These are phyloP conservation scores for Ascidia mentula DNA, from an alignment of 23 tunicate species.

Conservation along the genomic window DNA sequence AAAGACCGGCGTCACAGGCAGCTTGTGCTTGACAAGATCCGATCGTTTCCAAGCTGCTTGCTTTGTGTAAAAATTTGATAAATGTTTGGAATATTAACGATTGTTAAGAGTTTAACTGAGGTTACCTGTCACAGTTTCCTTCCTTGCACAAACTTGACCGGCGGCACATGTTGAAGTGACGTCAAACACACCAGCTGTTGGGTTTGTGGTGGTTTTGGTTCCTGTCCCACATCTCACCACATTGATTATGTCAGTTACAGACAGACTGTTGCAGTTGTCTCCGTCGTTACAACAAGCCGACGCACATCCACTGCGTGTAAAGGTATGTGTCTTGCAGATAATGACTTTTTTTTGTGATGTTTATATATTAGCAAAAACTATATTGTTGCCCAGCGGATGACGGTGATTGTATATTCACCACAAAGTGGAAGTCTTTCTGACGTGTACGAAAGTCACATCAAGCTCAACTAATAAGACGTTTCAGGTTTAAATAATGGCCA, in stretches of 20 bases:
- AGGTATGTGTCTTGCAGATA: too few species aligned
- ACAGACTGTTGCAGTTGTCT: not conserved
- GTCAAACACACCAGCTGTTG: not conserved
- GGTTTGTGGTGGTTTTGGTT: not conserved
- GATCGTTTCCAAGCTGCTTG: not conserved
- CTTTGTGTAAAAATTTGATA: too few species aligned
- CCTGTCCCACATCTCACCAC: not conserved
- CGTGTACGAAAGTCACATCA: too few species aligned
- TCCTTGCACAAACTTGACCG: not conserved
- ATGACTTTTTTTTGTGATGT: too few species aligned
- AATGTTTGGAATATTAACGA: too few species aligned
- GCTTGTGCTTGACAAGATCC: constrained; percentile 1
- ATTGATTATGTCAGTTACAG: not conserved
- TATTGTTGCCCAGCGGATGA: too few species aligned
- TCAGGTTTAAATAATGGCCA: too few species aligned
- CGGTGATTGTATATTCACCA: too few species aligned
- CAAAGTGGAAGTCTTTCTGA: too few species aligned
- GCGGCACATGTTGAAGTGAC: not conserved
- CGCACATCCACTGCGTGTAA: not conserved
- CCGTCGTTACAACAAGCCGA: not conserved
- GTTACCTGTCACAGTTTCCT: not conserved
- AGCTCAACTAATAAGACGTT: too few species aligned
- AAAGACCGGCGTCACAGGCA: not conserved
- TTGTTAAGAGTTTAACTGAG: too few species aligned
- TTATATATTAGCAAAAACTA: too few species aligned